Conservation (phyloP, 1,140 invertebrate species). For the Pristionchus pacificus region DNA sequence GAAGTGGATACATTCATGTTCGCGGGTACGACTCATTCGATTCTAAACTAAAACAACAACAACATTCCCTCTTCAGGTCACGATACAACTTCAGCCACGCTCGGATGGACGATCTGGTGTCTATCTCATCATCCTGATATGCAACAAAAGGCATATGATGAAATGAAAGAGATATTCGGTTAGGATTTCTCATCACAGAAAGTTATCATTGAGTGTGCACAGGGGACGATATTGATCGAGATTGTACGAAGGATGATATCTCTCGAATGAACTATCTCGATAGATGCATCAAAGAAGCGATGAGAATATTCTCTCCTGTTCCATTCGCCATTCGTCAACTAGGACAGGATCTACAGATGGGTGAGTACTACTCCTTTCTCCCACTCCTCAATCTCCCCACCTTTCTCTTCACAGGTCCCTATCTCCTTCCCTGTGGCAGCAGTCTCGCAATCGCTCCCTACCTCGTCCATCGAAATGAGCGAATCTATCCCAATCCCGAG, state of each 20-base stretch:
- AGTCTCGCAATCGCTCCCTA: conserved; percentile 67
- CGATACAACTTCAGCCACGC: conserved; percentile 76
- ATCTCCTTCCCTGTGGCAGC: conserved; percentile 65
- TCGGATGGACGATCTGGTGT: conserved; percentile 59
- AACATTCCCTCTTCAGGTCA: conserved; percentile 64
- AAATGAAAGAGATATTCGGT: conserved; percentile 59
- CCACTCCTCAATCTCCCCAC: conserved; percentile 8
- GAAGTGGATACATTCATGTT: conserved; percentile 90
- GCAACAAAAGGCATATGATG: conserved; percentile 58
- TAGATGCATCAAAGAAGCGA: conserved; percentile 69
- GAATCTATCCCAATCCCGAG: background rate
- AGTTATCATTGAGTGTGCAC: background rate
- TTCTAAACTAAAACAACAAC: background rate
- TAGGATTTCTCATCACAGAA: background rate
- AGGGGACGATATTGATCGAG: conserved; percentile 51
- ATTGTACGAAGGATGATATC: conserved; percentile 62
- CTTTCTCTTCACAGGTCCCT: conserved; percentile 53
- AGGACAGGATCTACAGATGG: conserved; percentile 59
- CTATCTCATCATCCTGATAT: conserved; percentile 58
- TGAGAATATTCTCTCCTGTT: conserved; percentile 76
- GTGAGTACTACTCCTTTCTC: conserved; percentile 42
- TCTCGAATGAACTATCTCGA: conserved; percentile 69
- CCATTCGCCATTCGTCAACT: conserved; percentile 65
- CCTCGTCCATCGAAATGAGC: conserved; percentile 68
- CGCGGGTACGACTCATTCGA: conserved; percentile 64